A percentile compares a stretch with the other conserved stretches of the same genome.
Conservation (phyloP, 2,113 vertebrate species). For the Phylloscopus trochilus region DNA sequence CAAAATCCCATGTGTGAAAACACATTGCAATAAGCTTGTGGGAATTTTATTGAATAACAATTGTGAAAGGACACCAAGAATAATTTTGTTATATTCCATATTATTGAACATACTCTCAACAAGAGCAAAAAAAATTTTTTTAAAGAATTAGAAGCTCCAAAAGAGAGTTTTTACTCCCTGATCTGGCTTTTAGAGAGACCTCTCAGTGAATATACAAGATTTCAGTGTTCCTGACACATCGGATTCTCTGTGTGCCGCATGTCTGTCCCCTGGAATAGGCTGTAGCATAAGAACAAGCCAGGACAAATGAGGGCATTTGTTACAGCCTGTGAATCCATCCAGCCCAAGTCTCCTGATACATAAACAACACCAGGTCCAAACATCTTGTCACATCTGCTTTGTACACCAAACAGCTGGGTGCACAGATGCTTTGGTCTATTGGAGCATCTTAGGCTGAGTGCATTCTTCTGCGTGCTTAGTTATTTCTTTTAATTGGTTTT, state of each 20-base stretch:
- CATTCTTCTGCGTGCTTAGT: constrained; percentile 18
- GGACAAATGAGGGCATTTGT: constrained; percentile 26
- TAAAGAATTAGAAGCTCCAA: not conserved
- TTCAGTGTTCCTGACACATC: not conserved
- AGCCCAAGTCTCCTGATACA: not conserved
- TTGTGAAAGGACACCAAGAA: not conserved
- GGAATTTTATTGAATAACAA: not conserved
- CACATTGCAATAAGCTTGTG: not conserved
- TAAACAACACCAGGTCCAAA: constrained; percentile 47
- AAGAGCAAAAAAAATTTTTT: not conserved
- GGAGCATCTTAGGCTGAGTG: constrained; percentile 6
- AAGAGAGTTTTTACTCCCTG: not conserved
- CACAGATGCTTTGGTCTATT: constrained; percentile 53
- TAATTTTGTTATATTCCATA: not conserved
- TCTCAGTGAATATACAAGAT: not conserved
- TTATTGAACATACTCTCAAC: not conserved
- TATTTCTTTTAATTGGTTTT: constrained; percentile 46
- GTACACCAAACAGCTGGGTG: constrained; percentile 48
- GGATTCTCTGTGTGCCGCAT: not conserved
- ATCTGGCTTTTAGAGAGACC: not conserved
- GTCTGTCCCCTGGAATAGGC: not conserved
- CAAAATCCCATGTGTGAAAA: not conserved
- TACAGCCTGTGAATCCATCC: constrained; percentile 13
- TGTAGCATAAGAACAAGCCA: not conserved
- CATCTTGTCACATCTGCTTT: constrained; percentile 59